phyloP scores from a whole-genome alignment of 1,140 invertebrate species.

The Tribolium castaneum region DNA sequence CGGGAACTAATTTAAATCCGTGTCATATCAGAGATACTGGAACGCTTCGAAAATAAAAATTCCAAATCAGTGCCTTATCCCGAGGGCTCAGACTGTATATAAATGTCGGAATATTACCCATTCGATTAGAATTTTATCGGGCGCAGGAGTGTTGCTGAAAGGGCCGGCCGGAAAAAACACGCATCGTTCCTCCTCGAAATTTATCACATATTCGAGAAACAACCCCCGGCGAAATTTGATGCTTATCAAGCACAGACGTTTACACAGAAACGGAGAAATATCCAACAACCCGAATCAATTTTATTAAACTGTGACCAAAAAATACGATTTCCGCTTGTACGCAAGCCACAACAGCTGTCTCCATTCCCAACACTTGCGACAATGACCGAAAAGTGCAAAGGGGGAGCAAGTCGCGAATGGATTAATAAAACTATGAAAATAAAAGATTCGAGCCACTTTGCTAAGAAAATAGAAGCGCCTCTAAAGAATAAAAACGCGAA shows the following conservation, averaged over 20 bases:
- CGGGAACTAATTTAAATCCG: neutral
- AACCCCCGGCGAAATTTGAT: conserved; percentile 6
- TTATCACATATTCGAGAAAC: conserved; percentile 9
- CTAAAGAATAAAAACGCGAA: too few relatives aligned
- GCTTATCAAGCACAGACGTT: conserved; percentile 18
- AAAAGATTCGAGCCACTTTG: too few relatives aligned
- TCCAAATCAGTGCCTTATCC: neutral
- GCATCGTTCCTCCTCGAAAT: conserved; percentile 3
- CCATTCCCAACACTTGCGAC: conserved; percentile 6
- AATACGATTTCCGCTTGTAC: neutral
- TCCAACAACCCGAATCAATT: conserved; percentile 15
- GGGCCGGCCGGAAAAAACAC: neutral
- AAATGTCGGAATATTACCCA: conserved; percentile 16
- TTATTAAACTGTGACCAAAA: conserved; percentile 8
- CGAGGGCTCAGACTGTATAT: neutral
- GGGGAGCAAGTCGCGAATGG: too few relatives aligned
- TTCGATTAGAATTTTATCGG: conserved; percentile 23
- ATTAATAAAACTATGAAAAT: too few relatives aligned
- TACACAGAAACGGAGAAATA: conserved; percentile 11
- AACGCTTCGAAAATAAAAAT: neutral
- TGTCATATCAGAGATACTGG: too few relatives aligned
- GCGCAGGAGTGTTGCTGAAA: neutral
- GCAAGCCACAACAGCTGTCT: neutral
- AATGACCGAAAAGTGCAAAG: neutral
- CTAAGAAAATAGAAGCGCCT: too few relatives aligned